These are phyloP conservation scores for Brevimyrus niger DNA, from an alignment of 2,113 vertebrate species.

Conservation along the genomic window DNA sequence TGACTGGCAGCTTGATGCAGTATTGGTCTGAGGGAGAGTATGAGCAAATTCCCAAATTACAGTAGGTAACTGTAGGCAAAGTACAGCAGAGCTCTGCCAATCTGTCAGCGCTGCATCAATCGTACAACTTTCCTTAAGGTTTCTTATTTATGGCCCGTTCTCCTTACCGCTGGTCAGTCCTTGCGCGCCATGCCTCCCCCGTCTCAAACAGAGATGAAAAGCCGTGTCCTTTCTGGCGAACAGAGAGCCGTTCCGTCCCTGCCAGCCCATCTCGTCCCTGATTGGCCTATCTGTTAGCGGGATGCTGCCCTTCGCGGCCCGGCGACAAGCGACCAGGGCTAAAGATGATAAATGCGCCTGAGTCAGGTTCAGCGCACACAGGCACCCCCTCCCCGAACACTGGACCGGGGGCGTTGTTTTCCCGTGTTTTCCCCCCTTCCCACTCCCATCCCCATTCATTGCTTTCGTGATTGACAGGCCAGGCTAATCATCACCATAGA, in stretches of 20 bases:
- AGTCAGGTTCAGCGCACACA: neutral
- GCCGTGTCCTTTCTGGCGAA: conserved; percentile 61
- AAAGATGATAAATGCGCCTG: conserved; percentile 58
- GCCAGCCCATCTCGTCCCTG: conserved; percentile 57
- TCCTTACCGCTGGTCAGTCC: neutral
- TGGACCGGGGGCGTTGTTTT: neutral
- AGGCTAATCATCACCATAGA: neutral
- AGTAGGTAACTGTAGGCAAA: neutral
- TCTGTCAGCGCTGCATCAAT: neutral
- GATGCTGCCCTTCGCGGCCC: conserved; percentile 30
- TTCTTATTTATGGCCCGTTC: neutral
- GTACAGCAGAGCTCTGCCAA: neutral
- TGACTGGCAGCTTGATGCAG: neutral
- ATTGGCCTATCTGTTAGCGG: conserved; percentile 58
- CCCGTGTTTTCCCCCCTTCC: neutral
- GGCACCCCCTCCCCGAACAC: neutral
- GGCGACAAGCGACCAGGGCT: conserved; percentile 53
- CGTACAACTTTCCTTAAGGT: neutral
- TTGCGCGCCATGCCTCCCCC: neutral
- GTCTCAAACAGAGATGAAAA: conserved; percentile 60
- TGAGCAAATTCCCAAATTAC: neutral
- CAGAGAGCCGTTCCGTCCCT: conserved; percentile 63
- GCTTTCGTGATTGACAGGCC: neutral
- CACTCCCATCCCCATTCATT: neutral
- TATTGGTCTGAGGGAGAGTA: neutral